Percentiles rank a stretch among this genome's conserved stretches.
These are phyloP conservation scores for Tragelaphus imberbis DNA, from an alignment of 2,113 vertebrate species.

Conservation along the genomic window DNA sequence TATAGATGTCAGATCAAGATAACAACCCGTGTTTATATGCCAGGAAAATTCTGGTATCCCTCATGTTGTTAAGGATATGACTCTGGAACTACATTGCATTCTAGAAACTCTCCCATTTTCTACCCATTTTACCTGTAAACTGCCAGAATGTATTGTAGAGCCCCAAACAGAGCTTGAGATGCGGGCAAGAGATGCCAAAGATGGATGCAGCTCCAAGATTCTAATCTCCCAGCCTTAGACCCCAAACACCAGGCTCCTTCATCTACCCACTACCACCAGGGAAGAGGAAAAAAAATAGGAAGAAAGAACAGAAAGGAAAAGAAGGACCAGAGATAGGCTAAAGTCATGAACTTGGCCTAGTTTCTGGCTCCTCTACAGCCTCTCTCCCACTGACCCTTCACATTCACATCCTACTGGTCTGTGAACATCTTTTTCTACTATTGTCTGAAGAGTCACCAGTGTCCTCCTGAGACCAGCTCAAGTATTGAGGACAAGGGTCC, in stretches of 20 bases:
- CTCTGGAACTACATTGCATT: not conserved
- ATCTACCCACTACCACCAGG: not conserved
- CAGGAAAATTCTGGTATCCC: not conserved
- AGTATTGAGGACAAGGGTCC: not conserved
- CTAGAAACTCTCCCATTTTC: not conserved
- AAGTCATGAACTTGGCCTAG: not conserved
- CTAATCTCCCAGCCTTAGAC: not conserved
- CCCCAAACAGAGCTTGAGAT: not conserved
- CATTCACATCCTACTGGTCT: not conserved
- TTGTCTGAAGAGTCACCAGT: not conserved
- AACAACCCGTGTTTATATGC: not conserved
- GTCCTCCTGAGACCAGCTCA: not conserved
- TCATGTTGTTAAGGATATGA: not conserved
- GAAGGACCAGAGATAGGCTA: not conserved
- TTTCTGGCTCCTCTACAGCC: not conserved
- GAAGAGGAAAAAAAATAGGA: not conserved
- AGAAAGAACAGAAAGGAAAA: not conserved
- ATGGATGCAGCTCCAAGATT: not conserved
- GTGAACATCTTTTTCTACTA: not conserved
- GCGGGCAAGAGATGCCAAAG: not conserved
- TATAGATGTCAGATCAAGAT: not conserved
- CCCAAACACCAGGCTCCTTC: not conserved
- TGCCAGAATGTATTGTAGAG: fast-evolving
- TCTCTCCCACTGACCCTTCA: not conserved
- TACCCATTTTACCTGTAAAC: no score